Conservation (phyloP, 2,888 invertebrate genomes). For the Tachina grossa region DNA sequence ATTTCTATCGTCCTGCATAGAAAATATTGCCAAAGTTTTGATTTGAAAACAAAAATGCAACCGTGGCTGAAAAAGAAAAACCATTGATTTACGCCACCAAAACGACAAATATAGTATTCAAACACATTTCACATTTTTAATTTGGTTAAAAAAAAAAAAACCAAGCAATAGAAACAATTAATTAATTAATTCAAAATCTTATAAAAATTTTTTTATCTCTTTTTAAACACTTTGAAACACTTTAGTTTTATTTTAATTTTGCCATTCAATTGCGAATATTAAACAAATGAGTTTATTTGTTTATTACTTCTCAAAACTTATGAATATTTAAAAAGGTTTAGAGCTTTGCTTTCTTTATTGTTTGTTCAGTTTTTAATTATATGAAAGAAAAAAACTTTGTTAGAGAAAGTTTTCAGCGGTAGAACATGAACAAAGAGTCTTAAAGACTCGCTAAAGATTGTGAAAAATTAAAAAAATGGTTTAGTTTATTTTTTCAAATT, state of each 20-base stretch:
- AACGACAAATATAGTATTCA: too few species aligned
- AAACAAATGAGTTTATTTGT: slow-evolving; percentile 15
- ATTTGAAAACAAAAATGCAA: too few species aligned
- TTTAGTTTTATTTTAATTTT: slow-evolving; percentile 9
- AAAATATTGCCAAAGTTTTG: too few species aligned
- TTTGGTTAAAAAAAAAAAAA: background rate
- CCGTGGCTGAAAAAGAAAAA: too few species aligned
- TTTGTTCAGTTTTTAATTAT: slow-evolving; percentile 25
- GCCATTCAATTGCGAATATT: slow-evolving; percentile 12
- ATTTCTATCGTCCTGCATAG: too few species aligned
- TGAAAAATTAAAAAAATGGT: background rate
- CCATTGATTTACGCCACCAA: too few species aligned
- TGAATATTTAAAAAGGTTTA: slow-evolving; percentile 10
- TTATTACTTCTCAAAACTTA: slow-evolving; percentile 14
- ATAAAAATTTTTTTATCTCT: slow-evolving; percentile 1
- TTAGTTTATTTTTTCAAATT: background rate
- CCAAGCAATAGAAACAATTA: background rate
- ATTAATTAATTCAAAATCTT: slow-evolving; percentile 10
- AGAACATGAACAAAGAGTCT: background rate
- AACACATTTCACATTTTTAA: background rate
- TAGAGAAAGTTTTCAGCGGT: slow-evolving; percentile 19
- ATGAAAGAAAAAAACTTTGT: background rate
- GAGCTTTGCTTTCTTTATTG: slow-evolving; percentile 12
- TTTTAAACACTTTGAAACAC: slow-evolving; percentile 40
- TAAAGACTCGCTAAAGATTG: background rate